Base-by-base conservation (phyloP, 2,113 vertebrate genomes). In the Labrus mixtus region DNA sequence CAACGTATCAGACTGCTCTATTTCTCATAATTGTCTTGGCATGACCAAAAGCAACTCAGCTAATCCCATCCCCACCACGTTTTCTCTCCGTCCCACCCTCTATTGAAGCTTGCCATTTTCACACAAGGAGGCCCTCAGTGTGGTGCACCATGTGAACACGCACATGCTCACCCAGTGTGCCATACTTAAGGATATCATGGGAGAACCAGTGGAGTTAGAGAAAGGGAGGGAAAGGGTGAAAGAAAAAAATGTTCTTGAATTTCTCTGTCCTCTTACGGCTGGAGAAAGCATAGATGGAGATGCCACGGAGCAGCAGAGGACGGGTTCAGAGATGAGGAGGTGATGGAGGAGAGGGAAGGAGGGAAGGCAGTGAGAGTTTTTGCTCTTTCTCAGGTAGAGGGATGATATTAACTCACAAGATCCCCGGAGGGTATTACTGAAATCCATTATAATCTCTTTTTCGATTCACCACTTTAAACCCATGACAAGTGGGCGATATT, bases 191-290 rank as follows among this genome's bases (percentile, higher is more conserved):
- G 63, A 59, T 73, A 60, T 75, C 73, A 36, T 43, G 55, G 23
- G 50, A 77, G 51, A 81, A 64, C 33, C n/a, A 59, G 64, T 9
- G 12, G 33, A 22, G 56, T 57, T 41, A 11, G 54, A 41, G 60
- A 20, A 3, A 8, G 11, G n/a, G 29, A 33, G 25, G 16, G 20
- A 13, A 22, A 8, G 22, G 10, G 4, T 10, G 20, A 20, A 56
- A 62, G 3, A 56, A 23, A 75, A 62, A 70, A n/a, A 76, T 61
- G 67, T 78, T 76, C 55, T 50, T 80, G 60, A 10, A 54, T 79
- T 3, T 65, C 8, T 64, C n/a, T 43, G 39, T 78, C 37, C 17
- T 76, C 60, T 45, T 12, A 51, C 59, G 75, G 62, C 20, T 19
- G 65, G n/a, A 66, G 56, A 50, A 41, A 69, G 66, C 62, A 50